These are phyloP conservation scores for Pantherophis alleghaniensis DNA, from an alignment of 2,797 vertebrate species.

Conservation along the genomic window DNA sequence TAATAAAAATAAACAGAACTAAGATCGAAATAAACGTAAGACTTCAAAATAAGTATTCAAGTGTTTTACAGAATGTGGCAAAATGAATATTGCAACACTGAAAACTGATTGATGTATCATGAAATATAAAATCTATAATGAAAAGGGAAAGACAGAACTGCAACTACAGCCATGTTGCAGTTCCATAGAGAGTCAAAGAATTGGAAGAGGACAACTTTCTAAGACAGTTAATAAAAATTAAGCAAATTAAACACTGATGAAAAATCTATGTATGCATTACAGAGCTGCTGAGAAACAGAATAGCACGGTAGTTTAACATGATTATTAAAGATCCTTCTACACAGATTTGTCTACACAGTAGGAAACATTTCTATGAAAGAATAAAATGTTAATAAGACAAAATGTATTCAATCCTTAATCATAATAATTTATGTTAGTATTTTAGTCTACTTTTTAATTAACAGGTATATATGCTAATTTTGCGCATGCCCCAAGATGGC, in stretches of 20 bases:
- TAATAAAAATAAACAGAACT: slow-evolving; percentile 68
- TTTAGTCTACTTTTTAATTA: slow-evolving; percentile 14
- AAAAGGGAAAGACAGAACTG: slow-evolving; percentile 60
- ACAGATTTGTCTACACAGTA: slow-evolving; percentile 9
- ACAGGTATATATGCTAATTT: too few species aligned
- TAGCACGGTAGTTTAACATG: slow-evolving; percentile 37
- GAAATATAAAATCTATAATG: slow-evolving; percentile 73
- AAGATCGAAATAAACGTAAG: slow-evolving; percentile 61
- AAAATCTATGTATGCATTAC: slow-evolving; percentile 66
- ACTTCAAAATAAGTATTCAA: slow-evolving; percentile 57
- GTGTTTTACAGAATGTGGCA: slow-evolving; percentile 65
- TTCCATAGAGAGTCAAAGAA: slow-evolving; percentile 38
- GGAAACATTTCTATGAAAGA: slow-evolving; percentile 16
- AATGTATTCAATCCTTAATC: slow-evolving; percentile 5
- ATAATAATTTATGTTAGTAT: not conserved
- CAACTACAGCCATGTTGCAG: slow-evolving; percentile 24
- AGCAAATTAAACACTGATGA: slow-evolving; percentile 67
- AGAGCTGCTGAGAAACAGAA: slow-evolving; percentile 50
- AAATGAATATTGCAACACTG: slow-evolving; percentile 63
- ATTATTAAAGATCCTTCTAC: slow-evolving; percentile 42
- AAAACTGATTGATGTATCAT: slow-evolving; percentile 75
- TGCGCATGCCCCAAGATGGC: too few species aligned
- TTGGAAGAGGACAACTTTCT: slow-evolving; percentile 64
- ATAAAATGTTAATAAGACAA: slow-evolving; percentile 5
- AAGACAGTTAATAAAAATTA: slow-evolving; percentile 65